phyloP scores from a whole-genome alignment of 2,113 vertebrate genomes.

The Marmota flaviventris region DNA sequence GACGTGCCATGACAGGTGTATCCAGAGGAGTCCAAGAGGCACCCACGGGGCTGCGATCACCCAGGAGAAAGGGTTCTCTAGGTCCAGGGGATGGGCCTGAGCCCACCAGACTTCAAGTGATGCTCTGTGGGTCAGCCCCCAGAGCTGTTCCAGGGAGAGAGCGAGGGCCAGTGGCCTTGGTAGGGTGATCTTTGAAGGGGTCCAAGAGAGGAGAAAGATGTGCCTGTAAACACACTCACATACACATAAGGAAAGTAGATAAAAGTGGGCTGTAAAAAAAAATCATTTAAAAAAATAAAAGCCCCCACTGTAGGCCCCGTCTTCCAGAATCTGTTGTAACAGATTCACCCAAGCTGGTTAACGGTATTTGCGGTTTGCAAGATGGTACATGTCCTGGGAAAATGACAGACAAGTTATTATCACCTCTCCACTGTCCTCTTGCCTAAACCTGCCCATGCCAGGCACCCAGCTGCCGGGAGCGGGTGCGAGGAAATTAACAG shows the following conservation, averaged over 20 bases:
- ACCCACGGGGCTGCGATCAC: neutral
- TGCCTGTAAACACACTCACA: neutral
- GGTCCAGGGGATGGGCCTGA: neutral
- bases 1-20: accelerated
- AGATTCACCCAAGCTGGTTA: conserved; percentile 93
- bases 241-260: neutral
- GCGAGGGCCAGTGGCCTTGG: neutral
- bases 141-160: neutral
- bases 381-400: conserved; percentile 91
- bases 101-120: neutral
- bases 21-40: too few species aligned
- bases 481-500: conserved; percentile 88
- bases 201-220: neutral
- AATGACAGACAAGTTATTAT: conserved; percentile 98
- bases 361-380: conserved; percentile 95
- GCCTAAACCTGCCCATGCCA: conserved; percentile 92
- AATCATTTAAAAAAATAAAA: conserved; percentile 76
- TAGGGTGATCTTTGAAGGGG: neutral
- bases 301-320: conserved; percentile 66
- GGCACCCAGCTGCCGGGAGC: conserved; percentile 87
- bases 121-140: accelerated
- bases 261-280: conserved; percentile 73
- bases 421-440: conserved; percentile 91
- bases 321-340: conserved; percentile 89
- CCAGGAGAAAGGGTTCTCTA: neutral